Evolutionary conservation across 2,113 vertebrate species (phyloP), one percentile per base, ranked within the genome.

Genomic region (Callocephalon fimbriatum): DNA sequence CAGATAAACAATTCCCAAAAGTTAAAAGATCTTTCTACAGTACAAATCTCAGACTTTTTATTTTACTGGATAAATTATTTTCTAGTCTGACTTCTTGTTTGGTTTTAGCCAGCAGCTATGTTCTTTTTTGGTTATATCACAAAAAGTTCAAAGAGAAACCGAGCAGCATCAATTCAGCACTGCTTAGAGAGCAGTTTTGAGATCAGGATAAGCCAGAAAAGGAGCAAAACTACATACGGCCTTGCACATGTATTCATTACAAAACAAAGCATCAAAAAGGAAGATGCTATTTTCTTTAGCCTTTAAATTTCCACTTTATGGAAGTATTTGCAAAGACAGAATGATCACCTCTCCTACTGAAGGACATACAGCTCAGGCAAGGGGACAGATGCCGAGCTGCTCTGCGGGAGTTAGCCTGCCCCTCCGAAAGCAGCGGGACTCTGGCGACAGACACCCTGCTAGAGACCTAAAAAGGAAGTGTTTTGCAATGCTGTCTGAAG

Each of bases 361-460:
- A 50, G 7, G 9, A 27, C 9, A 2, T 0, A 13, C 25, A 76
- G 51, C 37, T 58, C n/a, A 74, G 32, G 56, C 0, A 0, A 85
- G 35, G 42, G 38, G 47, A 53, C 44, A 42, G 40, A n/a, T 27
- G 29, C 40, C 0, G 2, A 50, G 27, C 16, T n/a, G 16, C 47
- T 32, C 11, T 2, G 38, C 3, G 0, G 47, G 31, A 66, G 23
- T 12, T 4, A 14, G 18, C 50, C 62, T 38, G 38, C 16, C 37
- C 23, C 35, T 32, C 45, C 2, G 3, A 20, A 38, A 53, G 0
- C 51, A 44, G 20, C 4, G 1, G n/a, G 15, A 37, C 26, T 12
- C n/a, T 2, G 0, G 0, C 0, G 5, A 32, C 15, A 53, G 27
- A 18, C 22, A 3, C 21, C 31, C 9, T 7, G 1, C 12, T 9